Conservation (phyloP, 2,113 vertebrate genomes). For the Taurulus bubalis region DNA sequence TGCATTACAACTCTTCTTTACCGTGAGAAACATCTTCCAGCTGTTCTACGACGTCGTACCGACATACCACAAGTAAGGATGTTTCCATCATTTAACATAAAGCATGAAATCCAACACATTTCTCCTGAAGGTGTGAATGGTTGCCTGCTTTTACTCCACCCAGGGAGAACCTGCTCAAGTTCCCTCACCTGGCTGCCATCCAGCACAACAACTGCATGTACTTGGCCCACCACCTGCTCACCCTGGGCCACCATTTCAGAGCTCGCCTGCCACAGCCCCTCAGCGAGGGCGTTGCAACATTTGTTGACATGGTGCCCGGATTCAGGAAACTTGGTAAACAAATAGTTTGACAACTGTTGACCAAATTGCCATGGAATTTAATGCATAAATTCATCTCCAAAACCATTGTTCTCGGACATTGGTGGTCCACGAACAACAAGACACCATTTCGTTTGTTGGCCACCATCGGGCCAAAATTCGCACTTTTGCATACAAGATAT, state of each 20-base stretch:
- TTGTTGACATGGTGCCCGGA: conserved; percentile 94
- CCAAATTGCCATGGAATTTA: no score
- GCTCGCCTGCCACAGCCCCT: conserved; percentile 83
- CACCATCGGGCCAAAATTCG: background rate
- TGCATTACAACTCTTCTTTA: conserved; percentile 93
- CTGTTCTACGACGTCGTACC: conserved; percentile 97
- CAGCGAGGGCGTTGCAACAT: conserved; percentile 87
- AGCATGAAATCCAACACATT: background rate
- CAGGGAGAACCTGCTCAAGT: conserved; percentile 95
- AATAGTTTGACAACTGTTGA: no score
- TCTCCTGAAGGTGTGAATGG: background rate
- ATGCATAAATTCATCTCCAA: background rate
- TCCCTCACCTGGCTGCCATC: conserved; percentile 96
- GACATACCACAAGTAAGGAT: conserved; percentile 94
- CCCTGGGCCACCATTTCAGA: conserved; percentile 93
- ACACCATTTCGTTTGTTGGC: background rate
- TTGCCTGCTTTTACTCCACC: background rate
- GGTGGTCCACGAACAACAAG: background rate
- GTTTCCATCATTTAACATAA: fast-evolving
- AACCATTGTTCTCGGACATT: background rate
- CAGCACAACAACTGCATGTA: conserved; percentile 99
- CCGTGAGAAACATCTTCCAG: conserved; percentile 95
- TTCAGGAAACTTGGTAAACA: conserved; percentile 92
- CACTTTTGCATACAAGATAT: background rate
- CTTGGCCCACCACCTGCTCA: conserved; percentile 94